These are phyloP conservation scores for Patella caerulea DNA, from an alignment of 2,888 invertebrate species.

Conservation along the genomic window DNA sequence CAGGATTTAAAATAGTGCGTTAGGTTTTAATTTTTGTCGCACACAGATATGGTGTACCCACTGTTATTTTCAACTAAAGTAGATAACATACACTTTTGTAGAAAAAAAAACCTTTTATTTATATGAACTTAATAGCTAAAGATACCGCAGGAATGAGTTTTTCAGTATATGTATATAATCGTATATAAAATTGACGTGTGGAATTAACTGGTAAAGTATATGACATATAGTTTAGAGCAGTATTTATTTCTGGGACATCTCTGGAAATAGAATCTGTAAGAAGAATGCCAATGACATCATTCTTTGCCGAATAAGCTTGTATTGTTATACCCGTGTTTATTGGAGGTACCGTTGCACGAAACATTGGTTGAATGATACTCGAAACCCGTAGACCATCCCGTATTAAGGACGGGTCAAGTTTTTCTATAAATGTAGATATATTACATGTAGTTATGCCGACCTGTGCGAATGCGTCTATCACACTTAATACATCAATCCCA, in stretches of 20 bases:
- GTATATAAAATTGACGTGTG: background rate
- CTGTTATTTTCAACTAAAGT: too few species aligned
- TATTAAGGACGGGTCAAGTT: background rate
- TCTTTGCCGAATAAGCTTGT: background rate
- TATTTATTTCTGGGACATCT: background rate
- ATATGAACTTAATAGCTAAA: slow-evolving; percentile 1
- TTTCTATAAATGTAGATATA: slow-evolving; percentile 21
- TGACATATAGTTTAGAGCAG: background rate
- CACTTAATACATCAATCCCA: slow-evolving; percentile 34
- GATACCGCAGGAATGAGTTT: slow-evolving; percentile 1
- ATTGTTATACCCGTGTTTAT: background rate
- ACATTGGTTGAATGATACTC: slow-evolving; percentile 13
- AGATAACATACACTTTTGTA: too few species aligned
- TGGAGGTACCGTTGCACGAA: background rate
- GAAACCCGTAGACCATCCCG: slow-evolving; percentile 10
- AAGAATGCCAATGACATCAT: background rate
- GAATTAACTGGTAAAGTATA: background rate
- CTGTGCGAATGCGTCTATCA: slow-evolving; percentile 36
- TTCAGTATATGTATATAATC: slow-evolving; percentile 12
- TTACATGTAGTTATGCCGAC: slow-evolving; percentile 44
- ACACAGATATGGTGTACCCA: too few species aligned
- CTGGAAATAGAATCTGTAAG: background rate
- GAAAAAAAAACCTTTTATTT: background rate
- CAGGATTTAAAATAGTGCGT: too few species aligned
- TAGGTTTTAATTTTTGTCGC: too few species aligned